These are phyloP conservation scores for Paracentrotus lividus DNA, from an alignment of 53 echinoderm and acorn worm species.

Conservation along the genomic window DNA sequence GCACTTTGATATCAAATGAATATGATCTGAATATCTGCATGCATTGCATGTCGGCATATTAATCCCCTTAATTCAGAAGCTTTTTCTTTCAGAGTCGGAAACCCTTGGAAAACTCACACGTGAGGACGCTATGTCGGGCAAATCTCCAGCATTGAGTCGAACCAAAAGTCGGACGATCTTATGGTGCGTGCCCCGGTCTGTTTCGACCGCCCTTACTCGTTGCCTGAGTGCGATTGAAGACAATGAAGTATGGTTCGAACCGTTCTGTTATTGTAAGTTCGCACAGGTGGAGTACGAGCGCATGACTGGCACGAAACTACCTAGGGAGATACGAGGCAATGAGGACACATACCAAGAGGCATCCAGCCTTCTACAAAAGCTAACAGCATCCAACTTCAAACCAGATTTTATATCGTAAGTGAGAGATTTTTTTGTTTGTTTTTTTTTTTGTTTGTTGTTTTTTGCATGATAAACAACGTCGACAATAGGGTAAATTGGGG, in stretches of 20 bases:
- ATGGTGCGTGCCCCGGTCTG: constrained; percentile 54
- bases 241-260: constrained; percentile 48
- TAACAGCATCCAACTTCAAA: neutral
- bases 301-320: neutral
- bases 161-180: constrained; percentile 48
- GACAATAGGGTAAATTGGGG: too few relatives aligned
- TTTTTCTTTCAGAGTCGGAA: too few relatives aligned
- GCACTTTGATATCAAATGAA: too few relatives aligned
- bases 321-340: neutral
- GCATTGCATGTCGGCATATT: too few relatives aligned
- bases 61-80: too few relatives aligned
- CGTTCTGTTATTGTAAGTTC: constrained; percentile 20
- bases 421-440: too few relatives aligned
- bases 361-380: neutral
- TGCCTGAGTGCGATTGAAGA: constrained; percentile 39
- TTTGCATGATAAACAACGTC: too few relatives aligned
- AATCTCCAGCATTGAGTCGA: neutral
- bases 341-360: constrained; percentile 16
- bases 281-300: constrained; percentile 10
- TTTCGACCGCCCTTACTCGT: constrained; percentile 18
- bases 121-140: neutral
- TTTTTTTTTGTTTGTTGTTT: too few relatives aligned
- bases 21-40: too few relatives aligned
- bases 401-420: constrained; percentile 29
- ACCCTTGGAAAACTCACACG: neutral